phyloP scores from a whole-genome alignment of 2,888 invertebrate genomes.

The Pyralis farinalis region DNA sequence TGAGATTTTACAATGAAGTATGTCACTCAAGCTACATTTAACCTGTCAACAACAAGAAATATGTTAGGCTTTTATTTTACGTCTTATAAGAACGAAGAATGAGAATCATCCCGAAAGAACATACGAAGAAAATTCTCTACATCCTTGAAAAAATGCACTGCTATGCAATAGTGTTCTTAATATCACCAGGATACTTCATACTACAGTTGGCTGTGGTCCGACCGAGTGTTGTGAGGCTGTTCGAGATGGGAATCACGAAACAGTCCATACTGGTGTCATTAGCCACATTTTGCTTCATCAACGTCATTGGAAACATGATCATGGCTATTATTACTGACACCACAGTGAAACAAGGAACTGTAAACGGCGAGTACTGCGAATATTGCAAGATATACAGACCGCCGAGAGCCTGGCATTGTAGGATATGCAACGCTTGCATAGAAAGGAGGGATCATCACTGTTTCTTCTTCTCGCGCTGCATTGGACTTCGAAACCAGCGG shows the following conservation, averaged over 20 bases:
- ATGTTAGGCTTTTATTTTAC: too few relatives aligned
- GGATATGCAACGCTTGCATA: slow-evolving; percentile 89
- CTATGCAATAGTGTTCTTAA: slow-evolving; percentile 30
- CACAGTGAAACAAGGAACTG: slow-evolving; percentile 19
- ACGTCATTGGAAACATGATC: slow-evolving; percentile 53
- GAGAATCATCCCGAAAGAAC: too few relatives aligned
- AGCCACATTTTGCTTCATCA: slow-evolving; percentile 43
- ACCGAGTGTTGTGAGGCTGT: slow-evolving; percentile 32
- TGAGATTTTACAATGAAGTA: too few relatives aligned
- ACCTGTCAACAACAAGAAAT: too few relatives aligned
- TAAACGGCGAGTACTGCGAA: slow-evolving; percentile 81
- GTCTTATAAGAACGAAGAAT: too few relatives aligned
- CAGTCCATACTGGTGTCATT: slow-evolving; percentile 36
- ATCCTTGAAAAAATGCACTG: slow-evolving; percentile 29
- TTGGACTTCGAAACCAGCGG: slow-evolving; percentile 90
- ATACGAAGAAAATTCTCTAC: neutral
- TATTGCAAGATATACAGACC: slow-evolving; percentile 86
- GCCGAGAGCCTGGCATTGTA: slow-evolving; percentile 92
- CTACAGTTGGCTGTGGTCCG: slow-evolving; percentile 47
- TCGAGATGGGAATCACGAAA: slow-evolving; percentile 29
- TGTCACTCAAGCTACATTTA: too few relatives aligned
- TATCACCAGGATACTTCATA: slow-evolving; percentile 45
- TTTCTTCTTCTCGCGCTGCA: slow-evolving; percentile 90
- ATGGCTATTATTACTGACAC: slow-evolving; percentile 43
- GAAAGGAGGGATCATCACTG: slow-evolving; percentile 92